phyloP scores from a whole-genome alignment of 2,113 vertebrate species.

The Choloepus hoffmanni region DNA sequence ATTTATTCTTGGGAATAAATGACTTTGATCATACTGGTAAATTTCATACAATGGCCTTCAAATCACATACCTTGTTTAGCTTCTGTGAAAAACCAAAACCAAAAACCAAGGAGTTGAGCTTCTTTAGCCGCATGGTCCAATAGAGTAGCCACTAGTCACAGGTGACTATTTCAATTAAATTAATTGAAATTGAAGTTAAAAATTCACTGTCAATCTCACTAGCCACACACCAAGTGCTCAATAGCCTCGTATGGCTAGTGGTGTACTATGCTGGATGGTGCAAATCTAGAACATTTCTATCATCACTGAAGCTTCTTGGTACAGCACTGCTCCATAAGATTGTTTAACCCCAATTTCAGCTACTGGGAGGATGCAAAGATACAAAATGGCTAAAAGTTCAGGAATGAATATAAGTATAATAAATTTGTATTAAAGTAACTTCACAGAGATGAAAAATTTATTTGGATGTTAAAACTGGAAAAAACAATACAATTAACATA shows the following conservation, averaged over 20 bases:
- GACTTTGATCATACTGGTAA: not conserved
- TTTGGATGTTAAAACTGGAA: not conserved
- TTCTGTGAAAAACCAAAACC: not conserved
- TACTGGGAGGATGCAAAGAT: not conserved
- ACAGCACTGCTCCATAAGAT: not conserved
- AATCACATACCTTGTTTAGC: not conserved
- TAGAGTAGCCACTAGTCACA: not conserved
- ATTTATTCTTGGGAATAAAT: not conserved
- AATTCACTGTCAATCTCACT: not conserved
- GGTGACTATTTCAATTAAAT: not conserved
- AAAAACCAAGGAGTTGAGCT: not conserved
- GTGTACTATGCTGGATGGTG: not conserved
- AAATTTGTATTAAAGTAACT: not conserved
- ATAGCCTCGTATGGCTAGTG: not conserved
- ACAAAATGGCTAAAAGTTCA: constrained; percentile 22
- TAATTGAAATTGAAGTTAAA: constrained; percentile 44
- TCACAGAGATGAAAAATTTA: not conserved
- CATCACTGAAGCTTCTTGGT: not conserved
- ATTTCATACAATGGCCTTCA: not conserved
- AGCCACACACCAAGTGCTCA: not conserved
- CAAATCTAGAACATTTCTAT: not conserved
- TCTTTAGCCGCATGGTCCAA: not conserved
- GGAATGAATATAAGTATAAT: not conserved
- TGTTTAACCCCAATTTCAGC: not conserved
- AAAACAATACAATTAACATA: not conserved